A percentile compares a stretch with the other conserved stretches of the same genome.
Evolutionary conservation across 2,113 vertebrate species (phyloP).

Genomic region (Chlamydotis undulata): DNA sequence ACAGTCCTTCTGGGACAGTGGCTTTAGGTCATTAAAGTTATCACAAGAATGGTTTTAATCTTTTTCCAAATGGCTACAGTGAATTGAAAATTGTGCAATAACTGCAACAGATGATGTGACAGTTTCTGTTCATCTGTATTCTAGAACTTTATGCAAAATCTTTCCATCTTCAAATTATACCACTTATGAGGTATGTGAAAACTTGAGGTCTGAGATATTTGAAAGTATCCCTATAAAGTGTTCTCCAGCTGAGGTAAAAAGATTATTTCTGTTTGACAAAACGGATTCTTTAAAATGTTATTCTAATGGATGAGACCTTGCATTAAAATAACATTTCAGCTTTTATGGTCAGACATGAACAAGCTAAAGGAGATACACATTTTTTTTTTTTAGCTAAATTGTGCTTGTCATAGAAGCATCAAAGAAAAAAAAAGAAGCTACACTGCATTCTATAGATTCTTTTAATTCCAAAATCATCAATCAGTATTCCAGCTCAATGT

Average conservation of each 20-base stretch:
- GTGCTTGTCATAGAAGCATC: not conserved
- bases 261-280: not conserved
- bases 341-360: conserved; percentile 4
- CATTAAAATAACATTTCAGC: conserved; percentile 19
- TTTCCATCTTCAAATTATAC: not conserved
- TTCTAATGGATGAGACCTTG: not conserved
- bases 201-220: not conserved
- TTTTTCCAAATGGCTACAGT: not conserved
- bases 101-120: not conserved
- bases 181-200: not conserved
- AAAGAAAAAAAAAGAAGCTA: not conserved
- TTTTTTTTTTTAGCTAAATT: conserved; percentile 25
- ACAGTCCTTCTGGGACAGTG: not conserved
- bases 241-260: not conserved
- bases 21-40: not conserved
- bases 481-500: conserved; percentile 44
- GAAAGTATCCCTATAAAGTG: not conserved
- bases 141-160: not conserved
- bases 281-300: not conserved
- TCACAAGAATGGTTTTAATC: not conserved
- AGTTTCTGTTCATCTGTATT: not conserved
- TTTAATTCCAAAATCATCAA: not conserved
- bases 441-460: not conserved
- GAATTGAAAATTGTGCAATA: not conserved
- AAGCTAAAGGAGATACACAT: not conserved